Percentiles rank a stretch among this genome's conserved stretches.
Conservation (phyloP, 2,113 vertebrate genomes). For the Notarius quadriscutis region DNA sequence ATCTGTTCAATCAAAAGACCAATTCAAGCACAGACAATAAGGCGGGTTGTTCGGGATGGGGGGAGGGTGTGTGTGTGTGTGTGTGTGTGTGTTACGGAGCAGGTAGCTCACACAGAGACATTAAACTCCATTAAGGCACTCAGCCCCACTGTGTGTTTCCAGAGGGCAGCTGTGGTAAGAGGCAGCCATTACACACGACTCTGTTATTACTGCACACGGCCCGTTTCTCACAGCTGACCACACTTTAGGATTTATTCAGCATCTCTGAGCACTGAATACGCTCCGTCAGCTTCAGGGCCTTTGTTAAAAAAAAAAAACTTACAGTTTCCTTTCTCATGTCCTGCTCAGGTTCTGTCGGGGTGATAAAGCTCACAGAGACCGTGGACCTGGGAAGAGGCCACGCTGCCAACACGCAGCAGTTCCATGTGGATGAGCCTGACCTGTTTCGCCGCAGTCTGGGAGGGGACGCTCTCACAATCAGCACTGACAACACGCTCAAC, state of each 20-base stretch:
- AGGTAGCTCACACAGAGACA: conserved; percentile 45
- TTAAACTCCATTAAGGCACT: conserved; percentile 50
- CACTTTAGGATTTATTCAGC: conserved; percentile 11
- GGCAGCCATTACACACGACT: conserved; percentile 57
- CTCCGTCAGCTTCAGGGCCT: background rate
- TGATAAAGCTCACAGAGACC: background rate
- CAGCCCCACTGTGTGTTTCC: conserved; percentile 47
- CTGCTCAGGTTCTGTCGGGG: conserved; percentile 18
- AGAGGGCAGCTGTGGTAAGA: conserved; percentile 35
- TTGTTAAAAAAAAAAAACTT: background rate
- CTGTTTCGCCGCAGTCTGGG: conserved; percentile 27
- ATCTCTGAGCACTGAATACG: background rate
- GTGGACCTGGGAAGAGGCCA: conserved; percentile 24
- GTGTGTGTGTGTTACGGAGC: conserved; percentile 28
- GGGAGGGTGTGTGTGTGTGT: background rate
- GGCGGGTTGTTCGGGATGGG: conserved; percentile 21
- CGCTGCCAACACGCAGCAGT: conserved; percentile 39
- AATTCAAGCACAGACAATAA: conserved; percentile 43
- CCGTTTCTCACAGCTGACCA: conserved; percentile 34
- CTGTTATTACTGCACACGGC: conserved; percentile 52
- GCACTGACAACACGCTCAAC: conserved; percentile 37
- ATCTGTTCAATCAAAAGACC: conserved; percentile 52
- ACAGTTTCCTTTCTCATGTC: background rate
- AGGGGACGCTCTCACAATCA: conserved; percentile 42
- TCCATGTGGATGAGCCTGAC: conserved; percentile 53